Conservation (phyloP, 2,113 vertebrate genomes). For the Tyrannus savana region DNA sequence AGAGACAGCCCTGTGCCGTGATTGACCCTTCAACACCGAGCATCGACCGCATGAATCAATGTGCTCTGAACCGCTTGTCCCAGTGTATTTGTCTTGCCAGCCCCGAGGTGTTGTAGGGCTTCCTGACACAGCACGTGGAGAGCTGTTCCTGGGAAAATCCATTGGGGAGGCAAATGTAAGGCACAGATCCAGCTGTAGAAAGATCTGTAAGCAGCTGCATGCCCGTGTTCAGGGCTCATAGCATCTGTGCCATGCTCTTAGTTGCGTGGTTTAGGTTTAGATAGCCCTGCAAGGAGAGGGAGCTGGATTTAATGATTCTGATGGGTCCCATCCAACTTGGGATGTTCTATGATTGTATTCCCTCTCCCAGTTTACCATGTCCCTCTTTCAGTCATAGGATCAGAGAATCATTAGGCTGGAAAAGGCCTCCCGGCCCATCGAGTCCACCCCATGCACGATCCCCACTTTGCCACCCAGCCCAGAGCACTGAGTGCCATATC, state of each 20-base stretch:
- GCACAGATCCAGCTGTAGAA: fast-evolving
- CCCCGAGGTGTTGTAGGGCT: neutral
- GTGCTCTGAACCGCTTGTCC: neutral
- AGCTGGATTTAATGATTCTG: fast-evolving
- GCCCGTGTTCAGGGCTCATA: fast-evolving
- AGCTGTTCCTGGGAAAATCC: neutral
- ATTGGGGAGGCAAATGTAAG: fast-evolving
- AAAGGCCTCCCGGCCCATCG: neutral
- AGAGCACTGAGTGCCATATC: neutral
- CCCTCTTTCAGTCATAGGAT: neutral
- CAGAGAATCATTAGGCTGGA: neutral
- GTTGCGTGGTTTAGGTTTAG: fast-evolving
- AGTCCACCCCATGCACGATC: neutral
- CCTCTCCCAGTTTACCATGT: neutral
- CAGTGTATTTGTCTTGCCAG: neutral
- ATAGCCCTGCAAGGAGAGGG: neutral
- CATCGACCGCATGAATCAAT: neutral
- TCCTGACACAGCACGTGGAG: fast-evolving
- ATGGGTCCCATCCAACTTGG: neutral
- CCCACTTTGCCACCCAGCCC: neutral
- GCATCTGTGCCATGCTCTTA: neutral
- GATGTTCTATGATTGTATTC: neutral
- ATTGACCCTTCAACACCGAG: neutral
- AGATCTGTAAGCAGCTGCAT: fast-evolving
- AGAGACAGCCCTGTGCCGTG: neutral